A percentile compares a stretch with the other conserved stretches of the same genome.
These are phyloP conservation scores for Aphyosemion australe DNA, from an alignment of 2,113 vertebrate genomes.

Conservation along the genomic window DNA sequence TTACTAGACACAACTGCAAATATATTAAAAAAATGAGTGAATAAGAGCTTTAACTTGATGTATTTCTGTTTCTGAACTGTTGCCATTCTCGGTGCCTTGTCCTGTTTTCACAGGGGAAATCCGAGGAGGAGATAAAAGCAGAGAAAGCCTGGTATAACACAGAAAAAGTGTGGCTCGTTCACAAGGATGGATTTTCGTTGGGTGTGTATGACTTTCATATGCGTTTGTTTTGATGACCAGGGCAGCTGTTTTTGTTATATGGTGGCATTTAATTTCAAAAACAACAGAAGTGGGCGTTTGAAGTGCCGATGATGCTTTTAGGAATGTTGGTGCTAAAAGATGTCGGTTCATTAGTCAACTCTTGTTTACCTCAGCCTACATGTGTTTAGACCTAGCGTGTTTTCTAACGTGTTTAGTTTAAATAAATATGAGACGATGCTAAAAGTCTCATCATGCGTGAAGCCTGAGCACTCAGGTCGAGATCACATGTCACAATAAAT, in stretches of 20 bases:
- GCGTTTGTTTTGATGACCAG: too few species aligned
- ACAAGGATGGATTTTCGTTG: constrained; percentile 95
- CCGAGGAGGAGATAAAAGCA: constrained; percentile 88
- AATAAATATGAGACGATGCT: constrained; percentile 33
- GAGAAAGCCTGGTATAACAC: constrained; percentile 93
- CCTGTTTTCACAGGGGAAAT: constrained; percentile 82
- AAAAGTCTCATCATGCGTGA: constrained; percentile 30
- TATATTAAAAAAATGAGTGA: too few species aligned
- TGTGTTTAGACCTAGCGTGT: constrained; percentile 10
- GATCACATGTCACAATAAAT: constrained; percentile 38
- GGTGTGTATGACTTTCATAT: constrained; percentile 75
- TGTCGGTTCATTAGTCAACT: neutral
- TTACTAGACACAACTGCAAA: too few species aligned
- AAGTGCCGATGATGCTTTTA: constrained; percentile 18
- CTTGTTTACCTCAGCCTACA: constrained; percentile 3
- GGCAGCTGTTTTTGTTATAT: neutral
- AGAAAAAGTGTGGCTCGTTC: constrained; percentile 96
- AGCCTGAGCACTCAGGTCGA: constrained; percentile 24
- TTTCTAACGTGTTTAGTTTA: constrained; percentile 29
- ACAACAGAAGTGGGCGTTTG: neutral
- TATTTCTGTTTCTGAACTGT: too few species aligned
- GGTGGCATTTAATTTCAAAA: constrained; percentile 1
- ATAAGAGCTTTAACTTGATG: too few species aligned
- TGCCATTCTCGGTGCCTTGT: neutral
- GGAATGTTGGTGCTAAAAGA: constrained; percentile 17